Base-by-base conservation (phyloP, 2,113 vertebrate genomes). In the Oplegnathus fasciatus region DNA sequence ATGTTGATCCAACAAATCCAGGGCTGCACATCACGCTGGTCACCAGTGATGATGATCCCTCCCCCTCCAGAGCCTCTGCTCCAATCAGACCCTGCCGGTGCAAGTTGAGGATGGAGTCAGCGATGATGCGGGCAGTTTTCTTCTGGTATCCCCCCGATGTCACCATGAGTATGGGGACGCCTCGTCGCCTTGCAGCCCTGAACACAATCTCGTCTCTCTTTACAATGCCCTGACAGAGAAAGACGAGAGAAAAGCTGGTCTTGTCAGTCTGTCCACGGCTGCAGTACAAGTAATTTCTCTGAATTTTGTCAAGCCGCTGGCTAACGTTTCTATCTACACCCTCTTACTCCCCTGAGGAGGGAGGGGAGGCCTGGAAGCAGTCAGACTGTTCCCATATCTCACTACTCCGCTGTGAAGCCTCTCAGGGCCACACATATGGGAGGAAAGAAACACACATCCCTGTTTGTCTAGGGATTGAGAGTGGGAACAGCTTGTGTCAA, bases 81-180 rank as follows among this genome's bases (percentile, higher is more conserved):
- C 71, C 94, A 54, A 99, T 98, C 68, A 99, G 95, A 22, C 96
- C 96, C 85, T 96, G 92, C 77, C 24, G 80, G 20, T 95, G 95
- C 88, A 99, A 58, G 86, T 99, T 99, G n/a, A 99, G 95, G 88
- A 99, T 97, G 86, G 98, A 99, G 94, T 99, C 98, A 0, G 98
- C 98, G 11, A 99, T 99, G 92, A 99, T 97, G 9, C 97, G 96
- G 0, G 98, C 98, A 0, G 98, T 99, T 80, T 96, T 96, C 94
- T 97, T 98, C 96, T 98, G 98, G 93, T 99, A 99, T 6, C 98
- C 98, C 0, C 98, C 98, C 0, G 98, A 99, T 0, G 98, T 99
- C 85, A 99, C 95, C 98, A 99, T 99, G 50, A 99, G 95, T 81
- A 99, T 96, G 3, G 98, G 98, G 37, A 99, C 89, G 1, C 93